Evolutionary conservation across 2,888 invertebrate species (phyloP), one percentile per base, ranked within the genome.

Genomic region (Leistus spinibarbis): DNA sequence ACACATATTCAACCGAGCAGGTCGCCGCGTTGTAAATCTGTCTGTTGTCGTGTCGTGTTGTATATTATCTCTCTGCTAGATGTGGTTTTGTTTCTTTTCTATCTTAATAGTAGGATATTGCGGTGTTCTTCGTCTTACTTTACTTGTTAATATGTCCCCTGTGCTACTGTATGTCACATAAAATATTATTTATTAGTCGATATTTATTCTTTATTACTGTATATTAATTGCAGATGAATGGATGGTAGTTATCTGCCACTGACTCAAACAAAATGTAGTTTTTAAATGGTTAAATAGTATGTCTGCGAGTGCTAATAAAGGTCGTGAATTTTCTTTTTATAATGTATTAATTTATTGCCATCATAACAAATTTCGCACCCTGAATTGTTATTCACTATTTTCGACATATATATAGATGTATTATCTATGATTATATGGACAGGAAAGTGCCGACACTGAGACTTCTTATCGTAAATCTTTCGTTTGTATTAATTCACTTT

Each of bases 1-100:
- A 68, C 54, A 68, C 69, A 69, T 69, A 69, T 69, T 60, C 69
- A 68, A 24, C 24, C 20, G 22, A 68, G 68, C 68, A 24, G 60
- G 60, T 22, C 19, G 53, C 54, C 54, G 20, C 56, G 24, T 54
- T 68, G 66, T 66, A 66, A 66, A 66, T 66, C 56, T 68, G 68
- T 68, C 68, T 57, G 57, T 57, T 56, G 22, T 60, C 22, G 54
- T 54, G n/a, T 3, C 54, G 19, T 20, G 60, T 60, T 60, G 19
- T 60, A 60, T 60, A 22, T 60, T 60, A 60, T 40, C 40, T 40
- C 40, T 40, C 40, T 40, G 7, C 40, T 40, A 40, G 40, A 40
- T 40, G 40, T 40, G 40, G 3, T 7, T 2, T 3, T 13, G 7
- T 40, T 40, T 13, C 13, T 40, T 40, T 7, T 40, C 40, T 40